These are phyloP conservation scores for Trichonephila inaurata DNA, from an alignment of 1,140 invertebrate genomes.

Conservation along the genomic window DNA sequence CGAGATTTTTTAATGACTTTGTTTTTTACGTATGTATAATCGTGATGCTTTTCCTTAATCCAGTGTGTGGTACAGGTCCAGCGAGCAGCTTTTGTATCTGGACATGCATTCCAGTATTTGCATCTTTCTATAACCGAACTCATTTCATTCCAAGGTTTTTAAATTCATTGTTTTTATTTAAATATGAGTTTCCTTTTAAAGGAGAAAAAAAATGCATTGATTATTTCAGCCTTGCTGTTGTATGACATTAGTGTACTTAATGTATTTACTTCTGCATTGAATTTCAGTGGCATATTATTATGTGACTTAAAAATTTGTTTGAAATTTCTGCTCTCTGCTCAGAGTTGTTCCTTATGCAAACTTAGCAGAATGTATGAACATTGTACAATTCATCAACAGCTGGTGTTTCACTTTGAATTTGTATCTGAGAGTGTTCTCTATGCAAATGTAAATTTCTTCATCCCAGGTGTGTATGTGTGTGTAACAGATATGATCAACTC, in stretches of 20 bases:
- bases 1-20: conserved; percentile 32
- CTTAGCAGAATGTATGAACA: conserved; percentile 17
- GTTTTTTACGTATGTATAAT: background rate
- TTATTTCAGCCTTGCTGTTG: conserved; percentile 17
- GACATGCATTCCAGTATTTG: conserved; percentile 37
- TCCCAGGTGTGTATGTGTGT: conserved; percentile 47
- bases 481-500: conserved; percentile 42
- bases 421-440: conserved; percentile 14
- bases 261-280: conserved; percentile 29
- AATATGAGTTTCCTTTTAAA: conserved; percentile 5
- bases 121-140: conserved; percentile 8
- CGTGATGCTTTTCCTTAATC: conserved; percentile 7
- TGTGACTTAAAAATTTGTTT: background rate
- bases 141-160: conserved; percentile 31
- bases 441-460: conserved; percentile 62
- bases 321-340: background rate
- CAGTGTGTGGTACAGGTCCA: background rate
- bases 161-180: conserved; percentile 40
- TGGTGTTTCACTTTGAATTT: conserved; percentile 28
- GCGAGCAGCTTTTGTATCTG: conserved; percentile 32
- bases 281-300: conserved; percentile 10
- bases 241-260: conserved; percentile 36
- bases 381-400: conserved; percentile 40
- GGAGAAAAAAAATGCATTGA: background rate
- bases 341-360: conserved; percentile 13